These are phyloP conservation scores for Cheilosia scutellata DNA, from an alignment of 2,888 invertebrate genomes.

Conservation along the genomic window DNA sequence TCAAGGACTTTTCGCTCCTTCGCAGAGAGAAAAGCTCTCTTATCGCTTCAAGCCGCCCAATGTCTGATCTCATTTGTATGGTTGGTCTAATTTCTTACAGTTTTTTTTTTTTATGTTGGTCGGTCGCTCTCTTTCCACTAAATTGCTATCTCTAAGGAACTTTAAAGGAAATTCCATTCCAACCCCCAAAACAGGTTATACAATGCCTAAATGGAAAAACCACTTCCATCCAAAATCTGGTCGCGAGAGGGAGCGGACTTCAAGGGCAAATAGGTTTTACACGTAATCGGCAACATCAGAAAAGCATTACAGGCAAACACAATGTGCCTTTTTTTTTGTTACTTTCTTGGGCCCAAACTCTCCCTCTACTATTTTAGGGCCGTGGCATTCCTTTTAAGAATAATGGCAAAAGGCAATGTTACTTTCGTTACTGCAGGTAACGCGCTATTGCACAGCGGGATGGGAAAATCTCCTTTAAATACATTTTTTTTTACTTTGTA, in stretches of 20 bases:
- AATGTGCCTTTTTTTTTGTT: conserved; percentile 35
- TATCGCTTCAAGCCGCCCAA: conserved; percentile 33
- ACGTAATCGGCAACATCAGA: conserved; percentile 64
- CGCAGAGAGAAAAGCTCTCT: conserved; percentile 49
- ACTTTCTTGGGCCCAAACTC: background rate
- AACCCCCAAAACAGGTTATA: conserved; percentile 35
- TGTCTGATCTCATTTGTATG: conserved; percentile 51
- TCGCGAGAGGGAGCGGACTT: background rate
- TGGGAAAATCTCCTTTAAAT: conserved; percentile 29
- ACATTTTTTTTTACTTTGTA: background rate
- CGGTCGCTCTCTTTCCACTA: background rate
- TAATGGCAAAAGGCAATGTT: conserved; percentile 53
- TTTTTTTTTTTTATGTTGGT: background rate
- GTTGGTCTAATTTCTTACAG: conserved; percentile 47
- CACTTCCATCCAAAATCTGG: conserved; percentile 12
- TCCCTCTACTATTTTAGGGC: background rate
- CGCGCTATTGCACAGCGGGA: conserved; percentile 14
- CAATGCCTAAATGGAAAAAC: conserved; percentile 25
- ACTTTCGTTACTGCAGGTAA: conserved; percentile 25
- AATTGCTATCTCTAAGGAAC: conserved; percentile 55
- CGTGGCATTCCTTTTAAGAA: conserved; percentile 35
- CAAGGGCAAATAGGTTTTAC: conserved; percentile 59
- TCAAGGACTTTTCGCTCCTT: conserved; percentile 69
- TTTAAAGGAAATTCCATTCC: conserved; percentile 62
- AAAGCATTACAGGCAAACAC: conserved; percentile 65